Evolutionary conservation across 2,888 invertebrate species (phyloP).

Genomic region (Clunio marinus): DNA sequence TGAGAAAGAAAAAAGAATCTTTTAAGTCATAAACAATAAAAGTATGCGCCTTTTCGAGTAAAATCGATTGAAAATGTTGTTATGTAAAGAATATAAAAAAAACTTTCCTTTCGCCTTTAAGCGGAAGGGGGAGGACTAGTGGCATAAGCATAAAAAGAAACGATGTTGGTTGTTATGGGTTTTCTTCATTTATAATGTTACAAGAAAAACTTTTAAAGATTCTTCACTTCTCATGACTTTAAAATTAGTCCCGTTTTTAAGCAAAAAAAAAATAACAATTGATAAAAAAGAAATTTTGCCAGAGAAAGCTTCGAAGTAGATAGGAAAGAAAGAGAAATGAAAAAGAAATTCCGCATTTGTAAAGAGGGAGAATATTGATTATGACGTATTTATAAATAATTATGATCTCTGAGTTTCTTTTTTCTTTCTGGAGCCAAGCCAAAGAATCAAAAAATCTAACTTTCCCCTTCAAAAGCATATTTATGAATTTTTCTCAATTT

Average conservation of each 20-base stretch:
- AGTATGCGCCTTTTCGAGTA: constrained; percentile 25
- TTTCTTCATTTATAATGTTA: no score
- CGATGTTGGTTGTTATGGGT: no score
- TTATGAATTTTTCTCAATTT: no score
- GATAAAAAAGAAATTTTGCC: no score
- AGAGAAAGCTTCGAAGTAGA: no score
- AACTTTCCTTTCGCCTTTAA: neutral
- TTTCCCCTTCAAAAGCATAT: neutral
- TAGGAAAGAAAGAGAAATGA: neutral
- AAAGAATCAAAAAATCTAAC: neutral
- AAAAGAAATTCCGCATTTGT: neutral
- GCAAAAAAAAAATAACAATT: no score
- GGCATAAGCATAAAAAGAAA: neutral
- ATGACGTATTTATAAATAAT: constrained; percentile 35
- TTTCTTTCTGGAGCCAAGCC: constrained; percentile 26
- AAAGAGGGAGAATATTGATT: constrained; percentile 1
- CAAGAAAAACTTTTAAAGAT: no score
- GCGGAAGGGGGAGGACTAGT: neutral
- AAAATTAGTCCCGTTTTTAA: no score
- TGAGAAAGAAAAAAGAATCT: neutral
- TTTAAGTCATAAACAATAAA: constrained; percentile 26
- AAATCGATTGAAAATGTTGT: constrained; percentile 25
- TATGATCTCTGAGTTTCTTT: constrained; percentile 6
- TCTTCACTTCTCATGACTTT: no score
- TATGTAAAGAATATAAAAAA: neutral